These are phyloP conservation scores for Drosophila borealis DNA, from an alignment of 2,888 invertebrate genomes.

Conservation along the genomic window DNA sequence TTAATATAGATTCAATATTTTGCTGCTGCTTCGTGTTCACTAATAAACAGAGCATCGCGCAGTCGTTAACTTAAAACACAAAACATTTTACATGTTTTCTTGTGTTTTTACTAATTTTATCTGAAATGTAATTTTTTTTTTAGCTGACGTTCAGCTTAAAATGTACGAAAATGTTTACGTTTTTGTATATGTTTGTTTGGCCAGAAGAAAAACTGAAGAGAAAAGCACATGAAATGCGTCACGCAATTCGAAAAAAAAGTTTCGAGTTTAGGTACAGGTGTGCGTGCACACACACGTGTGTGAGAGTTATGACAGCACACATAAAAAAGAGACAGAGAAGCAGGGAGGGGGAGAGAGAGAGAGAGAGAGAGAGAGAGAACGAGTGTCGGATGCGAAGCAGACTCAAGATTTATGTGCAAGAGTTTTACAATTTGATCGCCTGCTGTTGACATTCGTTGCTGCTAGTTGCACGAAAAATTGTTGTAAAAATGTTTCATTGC, in stretches of 20 bases:
- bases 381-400: conserved; percentile 19
- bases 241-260: conserved; percentile 57
- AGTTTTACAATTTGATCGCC: conserved; percentile 80
- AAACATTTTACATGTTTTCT: background rate
- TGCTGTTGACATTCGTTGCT: conserved; percentile 72
- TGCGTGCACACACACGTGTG: conserved; percentile 20
- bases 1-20: too few relatives aligned
- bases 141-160: conserved; percentile 21
- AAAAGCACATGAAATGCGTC: conserved; percentile 64
- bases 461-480: conserved; percentile 58
- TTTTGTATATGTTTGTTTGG: conserved; percentile 49
- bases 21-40: background rate
- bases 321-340: conserved; percentile 33
- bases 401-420: conserved; percentile 75
- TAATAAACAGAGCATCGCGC: background rate
- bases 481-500: conserved; percentile 69
- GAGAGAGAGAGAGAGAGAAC: background rate
- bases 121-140: conserved; percentile 1
- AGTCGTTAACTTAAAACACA: background rate
- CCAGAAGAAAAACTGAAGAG: conserved; percentile 24
- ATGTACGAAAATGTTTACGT: conserved; percentile 52
- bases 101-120: conserved; percentile 15
- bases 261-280: conserved; percentile 31
- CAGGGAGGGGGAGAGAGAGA: background rate
- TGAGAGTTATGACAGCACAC: conserved; percentile 66